These are phyloP conservation scores for Melipona beecheii DNA, from an alignment of 2,888 invertebrate genomes.

Conservation along the genomic window DNA sequence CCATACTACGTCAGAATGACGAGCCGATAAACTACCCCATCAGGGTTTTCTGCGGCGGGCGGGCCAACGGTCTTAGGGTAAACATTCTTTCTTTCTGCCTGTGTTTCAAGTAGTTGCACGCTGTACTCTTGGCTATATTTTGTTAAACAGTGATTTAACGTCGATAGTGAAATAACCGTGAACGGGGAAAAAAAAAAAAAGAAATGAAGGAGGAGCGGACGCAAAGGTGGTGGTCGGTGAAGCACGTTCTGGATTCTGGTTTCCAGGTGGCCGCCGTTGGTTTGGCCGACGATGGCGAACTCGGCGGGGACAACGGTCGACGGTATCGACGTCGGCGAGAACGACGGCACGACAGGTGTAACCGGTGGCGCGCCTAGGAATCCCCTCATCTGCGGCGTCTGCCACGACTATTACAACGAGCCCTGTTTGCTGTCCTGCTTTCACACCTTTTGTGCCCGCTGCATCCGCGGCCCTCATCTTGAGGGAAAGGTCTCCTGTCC, in stretches of 20 bases:
- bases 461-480: constrained; percentile 87
- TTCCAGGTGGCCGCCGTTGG: constrained; percentile 57
- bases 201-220: background rate
- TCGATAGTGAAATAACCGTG: constrained; percentile 2
- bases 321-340: constrained; percentile 76
- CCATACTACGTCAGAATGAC: constrained; percentile 76
- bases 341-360: constrained; percentile 73
- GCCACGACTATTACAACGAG: constrained; percentile 89
- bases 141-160: background rate
- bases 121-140: background rate
- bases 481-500: constrained; percentile 88
- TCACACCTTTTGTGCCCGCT: constrained; percentile 89
- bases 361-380: constrained; percentile 82
- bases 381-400: constrained; percentile 88
- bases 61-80: constrained; percentile 70
- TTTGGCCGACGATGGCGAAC: constrained; percentile 76
- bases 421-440: constrained; percentile 89
- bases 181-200: background rate
- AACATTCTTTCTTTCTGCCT: constrained; percentile 48
- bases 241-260: constrained; percentile 31
- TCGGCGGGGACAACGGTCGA: constrained; percentile 76
- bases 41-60: constrained; percentile 66
- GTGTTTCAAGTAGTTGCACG: too few species aligned
- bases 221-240: constrained; percentile 24
- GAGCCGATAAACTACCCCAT: constrained; percentile 68